Percentiles rank a stretch among this genome's conserved stretches.
Evolutionary conservation across 2,888 invertebrate genomes (phyloP).

Genomic region (Drosophila anomalata): DNA sequence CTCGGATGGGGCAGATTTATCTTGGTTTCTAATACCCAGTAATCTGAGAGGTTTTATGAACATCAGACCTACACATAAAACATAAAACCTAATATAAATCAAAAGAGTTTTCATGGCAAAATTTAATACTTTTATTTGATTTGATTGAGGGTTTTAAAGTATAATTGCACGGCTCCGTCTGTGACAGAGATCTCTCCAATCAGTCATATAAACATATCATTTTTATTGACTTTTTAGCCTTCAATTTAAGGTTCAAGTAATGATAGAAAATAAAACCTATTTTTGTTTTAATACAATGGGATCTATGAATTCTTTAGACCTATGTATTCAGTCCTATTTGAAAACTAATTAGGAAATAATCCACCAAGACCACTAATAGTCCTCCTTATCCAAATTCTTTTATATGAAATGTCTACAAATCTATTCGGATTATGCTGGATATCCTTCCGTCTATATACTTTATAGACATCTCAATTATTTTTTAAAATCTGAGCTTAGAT

Average conservation of each 20-base stretch:
- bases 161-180: not conserved
- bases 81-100: no score
- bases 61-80: not conserved
- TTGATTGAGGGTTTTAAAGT: not conserved
- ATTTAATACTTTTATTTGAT: not conserved
- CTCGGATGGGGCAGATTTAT: not conserved
- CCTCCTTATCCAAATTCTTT: not conserved
- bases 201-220: not conserved
- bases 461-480: not conserved
- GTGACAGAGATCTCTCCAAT: not conserved
- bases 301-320: no score
- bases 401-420: not conserved
- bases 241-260: not conserved
- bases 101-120: not conserved
- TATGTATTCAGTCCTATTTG: no score
- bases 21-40: slow-evolving; percentile 1
- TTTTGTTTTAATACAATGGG: no score
- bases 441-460: not conserved
- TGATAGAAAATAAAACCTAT: no score
- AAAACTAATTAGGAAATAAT: no score
- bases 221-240: not conserved
- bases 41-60: not conserved
- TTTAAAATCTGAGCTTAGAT: slow-evolving; percentile 2
- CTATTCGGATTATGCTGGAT: not conserved
- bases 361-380: no score